These are phyloP conservation scores for Eulemur mongoz DNA, from an alignment of 2,797 vertebrate species.

Conservation along the genomic window DNA sequence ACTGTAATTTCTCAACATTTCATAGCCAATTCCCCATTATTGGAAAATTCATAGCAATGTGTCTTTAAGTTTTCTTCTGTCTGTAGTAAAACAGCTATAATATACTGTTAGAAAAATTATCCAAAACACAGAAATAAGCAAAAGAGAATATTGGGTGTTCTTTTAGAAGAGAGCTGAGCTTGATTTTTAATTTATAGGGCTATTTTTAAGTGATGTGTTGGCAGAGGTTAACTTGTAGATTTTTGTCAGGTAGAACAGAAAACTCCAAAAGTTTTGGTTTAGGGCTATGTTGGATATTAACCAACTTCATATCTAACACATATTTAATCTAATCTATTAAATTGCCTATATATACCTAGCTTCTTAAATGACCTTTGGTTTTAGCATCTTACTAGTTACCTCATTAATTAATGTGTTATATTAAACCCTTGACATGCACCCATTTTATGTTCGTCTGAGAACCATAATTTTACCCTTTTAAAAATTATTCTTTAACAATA, in stretches of 20 bases:
- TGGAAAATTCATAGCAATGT: slow-evolving; percentile 66
- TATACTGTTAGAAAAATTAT: slow-evolving; percentile 41
- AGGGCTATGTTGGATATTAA: background rate
- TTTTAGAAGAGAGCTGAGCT: background rate
- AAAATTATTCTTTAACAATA: slow-evolving; percentile 28
- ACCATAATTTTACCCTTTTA: background rate
- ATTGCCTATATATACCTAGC: background rate
- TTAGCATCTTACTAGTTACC: slow-evolving; percentile 23
- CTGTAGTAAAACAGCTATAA: slow-evolving; percentile 43
- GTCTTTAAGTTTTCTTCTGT: slow-evolving; percentile 65
- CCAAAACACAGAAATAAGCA: slow-evolving; percentile 33
- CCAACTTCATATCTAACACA: background rate
- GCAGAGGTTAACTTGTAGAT: slow-evolving; percentile 33
- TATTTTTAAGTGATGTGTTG: background rate
- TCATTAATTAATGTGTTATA: background rate
- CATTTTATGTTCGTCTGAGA: background rate
- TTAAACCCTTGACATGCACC: background rate
- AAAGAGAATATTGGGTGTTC: background rate
- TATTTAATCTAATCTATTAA: background rate
- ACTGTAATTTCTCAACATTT: slow-evolving; percentile 71
- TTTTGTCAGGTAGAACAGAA: slow-evolving; percentile 4
- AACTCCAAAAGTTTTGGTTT: background rate
- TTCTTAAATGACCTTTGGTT: slow-evolving; percentile 35
- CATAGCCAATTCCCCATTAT: slow-evolving; percentile 62
- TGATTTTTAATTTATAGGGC: background rate